phyloP scores from a whole-genome alignment of 2,113 vertebrate genomes.

The Gorilla gorilla region DNA sequence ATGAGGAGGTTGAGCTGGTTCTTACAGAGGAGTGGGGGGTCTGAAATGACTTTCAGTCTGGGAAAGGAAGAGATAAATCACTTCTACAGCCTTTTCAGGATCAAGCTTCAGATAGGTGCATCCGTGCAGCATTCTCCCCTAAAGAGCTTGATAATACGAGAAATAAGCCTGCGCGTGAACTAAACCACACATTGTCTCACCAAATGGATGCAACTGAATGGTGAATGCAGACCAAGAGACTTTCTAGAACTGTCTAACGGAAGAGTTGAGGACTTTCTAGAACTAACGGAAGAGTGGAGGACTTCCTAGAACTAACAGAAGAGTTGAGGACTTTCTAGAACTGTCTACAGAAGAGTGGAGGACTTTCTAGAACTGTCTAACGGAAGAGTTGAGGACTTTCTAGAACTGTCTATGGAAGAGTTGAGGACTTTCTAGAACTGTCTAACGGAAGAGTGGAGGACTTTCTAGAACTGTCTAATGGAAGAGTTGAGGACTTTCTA shows the following conservation, averaged over 20 bases:
- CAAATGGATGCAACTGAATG: not conserved
- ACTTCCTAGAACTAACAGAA: too few relatives aligned
- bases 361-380: too few relatives aligned
- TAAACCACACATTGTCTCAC: not conserved
- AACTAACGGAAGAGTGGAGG: too few relatives aligned
- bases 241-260: not conserved
- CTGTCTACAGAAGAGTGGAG: accelerated
- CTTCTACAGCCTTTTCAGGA: not conserved
- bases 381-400: too few relatives aligned
- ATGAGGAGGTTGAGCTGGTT: not conserved
- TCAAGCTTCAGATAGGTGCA: not conserved
- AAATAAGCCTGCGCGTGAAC: not conserved
- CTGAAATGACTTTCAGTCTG: not conserved
- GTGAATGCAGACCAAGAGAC: not conserved
- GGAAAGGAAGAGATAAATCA: not conserved
- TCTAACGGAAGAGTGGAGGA: too few relatives aligned
- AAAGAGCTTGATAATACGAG: not conserved
- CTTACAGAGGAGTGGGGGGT: too few relatives aligned
- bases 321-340: too few relatives aligned
- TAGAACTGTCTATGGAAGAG: too few relatives aligned
- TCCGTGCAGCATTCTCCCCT: not conserved
- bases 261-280: too few relatives aligned
- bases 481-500: too few relatives aligned
- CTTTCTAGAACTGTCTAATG: too few relatives aligned
- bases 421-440: too few relatives aligned